These are phyloP conservation scores for Probaryconus sp. DNA, from an alignment of 1,140 invertebrate genomes.

Conservation along the genomic window DNA sequence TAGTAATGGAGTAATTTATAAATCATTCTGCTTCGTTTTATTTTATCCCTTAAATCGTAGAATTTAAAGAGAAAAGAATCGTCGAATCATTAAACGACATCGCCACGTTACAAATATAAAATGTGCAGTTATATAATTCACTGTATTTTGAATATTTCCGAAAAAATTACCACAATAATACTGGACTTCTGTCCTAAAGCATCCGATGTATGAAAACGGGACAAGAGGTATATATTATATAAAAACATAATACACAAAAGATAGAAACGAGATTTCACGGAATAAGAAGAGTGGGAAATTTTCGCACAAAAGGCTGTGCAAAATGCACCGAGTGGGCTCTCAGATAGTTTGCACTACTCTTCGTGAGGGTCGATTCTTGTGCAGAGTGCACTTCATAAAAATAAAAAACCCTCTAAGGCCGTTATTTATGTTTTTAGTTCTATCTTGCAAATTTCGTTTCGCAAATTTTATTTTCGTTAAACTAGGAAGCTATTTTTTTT, in stretches of 20 bases:
- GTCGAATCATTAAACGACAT: too few species aligned
- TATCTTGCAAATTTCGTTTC: constrained; percentile 11
- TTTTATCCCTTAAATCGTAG: too few species aligned
- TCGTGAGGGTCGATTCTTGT: constrained; percentile 34
- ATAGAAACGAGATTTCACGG: constrained; percentile 25
- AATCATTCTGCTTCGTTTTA: too few species aligned
- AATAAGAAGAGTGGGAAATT: constrained; percentile 11
- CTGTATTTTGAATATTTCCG: too few species aligned
- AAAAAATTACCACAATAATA: too few species aligned
- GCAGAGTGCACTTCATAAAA: constrained; percentile 27
- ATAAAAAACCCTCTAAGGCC: constrained; percentile 14
- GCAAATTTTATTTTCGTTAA: too few species aligned
- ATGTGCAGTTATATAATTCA: too few species aligned
- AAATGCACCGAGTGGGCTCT: constrained; percentile 29
- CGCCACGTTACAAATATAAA: too few species aligned
- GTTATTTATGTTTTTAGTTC: constrained; percentile 28
- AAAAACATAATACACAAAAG: too few species aligned
- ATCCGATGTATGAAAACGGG: not conserved
- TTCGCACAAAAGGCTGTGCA: constrained; percentile 24
- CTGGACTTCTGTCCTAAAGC: not conserved
- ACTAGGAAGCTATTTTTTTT: too few species aligned
- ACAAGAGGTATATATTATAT: constrained; percentile 13
- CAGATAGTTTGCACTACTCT: constrained; percentile 18
- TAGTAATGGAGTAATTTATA: too few species aligned
- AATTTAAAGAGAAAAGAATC: too few species aligned